Percentiles rank a stretch among this genome's conserved stretches.
These are phyloP conservation scores for Schizotus pectinicornis DNA, from an alignment of 2,888 invertebrate species.

Conservation along the genomic window DNA sequence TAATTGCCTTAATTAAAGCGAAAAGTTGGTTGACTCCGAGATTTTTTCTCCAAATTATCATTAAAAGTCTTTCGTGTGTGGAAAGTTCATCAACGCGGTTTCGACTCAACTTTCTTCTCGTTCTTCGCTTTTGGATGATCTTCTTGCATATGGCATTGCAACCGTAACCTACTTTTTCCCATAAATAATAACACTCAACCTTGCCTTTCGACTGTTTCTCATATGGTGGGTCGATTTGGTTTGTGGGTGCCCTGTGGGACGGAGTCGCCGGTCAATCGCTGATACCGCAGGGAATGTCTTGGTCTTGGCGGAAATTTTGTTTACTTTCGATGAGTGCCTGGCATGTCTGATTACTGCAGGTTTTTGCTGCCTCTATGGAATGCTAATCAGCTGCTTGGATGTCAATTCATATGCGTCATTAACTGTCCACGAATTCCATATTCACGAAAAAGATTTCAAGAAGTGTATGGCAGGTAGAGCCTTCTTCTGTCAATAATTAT, in stretches of 20 bases:
- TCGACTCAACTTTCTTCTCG: slow-evolving; percentile 12
- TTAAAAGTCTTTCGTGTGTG: not conserved
- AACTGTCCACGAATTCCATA: not conserved
- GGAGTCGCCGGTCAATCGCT: slow-evolving; percentile 2
- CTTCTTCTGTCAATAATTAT: no score
- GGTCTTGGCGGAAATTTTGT: slow-evolving; percentile 10
- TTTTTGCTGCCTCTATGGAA: slow-evolving; percentile 9
- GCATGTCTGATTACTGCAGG: slow-evolving; percentile 1
- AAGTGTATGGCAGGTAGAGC: no score
- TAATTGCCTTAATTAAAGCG: slow-evolving; percentile 11
- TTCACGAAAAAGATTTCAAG: not conserved
- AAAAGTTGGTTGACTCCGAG: not conserved
- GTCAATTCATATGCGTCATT: slow-evolving; percentile 11
- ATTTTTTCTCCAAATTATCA: slow-evolving; percentile 5
- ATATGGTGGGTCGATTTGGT: slow-evolving; percentile 30
- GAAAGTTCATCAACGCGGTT: slow-evolving; percentile 3
- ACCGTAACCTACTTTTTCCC: slow-evolving; percentile 30
- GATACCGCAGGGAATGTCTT: slow-evolving; percentile 4
- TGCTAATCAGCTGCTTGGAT: slow-evolving; percentile 13
- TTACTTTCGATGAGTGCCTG: slow-evolving; percentile 6
- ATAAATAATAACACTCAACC: slow-evolving; percentile 28
- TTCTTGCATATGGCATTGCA: slow-evolving; percentile 8
- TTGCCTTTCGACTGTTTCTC: slow-evolving; percentile 35
- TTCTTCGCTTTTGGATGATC: not conserved
- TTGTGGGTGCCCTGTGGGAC: slow-evolving; percentile 27